Evolutionary conservation across 2,797 vertebrate species (phyloP).

Genomic region (Malacoraja senta): DNA sequence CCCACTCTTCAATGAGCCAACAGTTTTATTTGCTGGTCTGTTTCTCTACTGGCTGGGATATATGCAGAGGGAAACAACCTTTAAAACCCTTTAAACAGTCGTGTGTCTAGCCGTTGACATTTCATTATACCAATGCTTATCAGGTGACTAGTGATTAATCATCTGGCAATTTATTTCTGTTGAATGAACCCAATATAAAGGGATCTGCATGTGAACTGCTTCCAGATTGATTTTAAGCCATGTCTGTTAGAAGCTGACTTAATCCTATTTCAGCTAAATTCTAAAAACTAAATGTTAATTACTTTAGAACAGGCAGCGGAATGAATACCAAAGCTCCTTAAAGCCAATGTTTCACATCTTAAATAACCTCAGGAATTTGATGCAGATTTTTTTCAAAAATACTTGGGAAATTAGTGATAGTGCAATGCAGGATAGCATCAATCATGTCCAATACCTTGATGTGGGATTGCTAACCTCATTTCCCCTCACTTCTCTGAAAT

Average conservation of each 20-base stretch:
- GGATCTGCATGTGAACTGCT: neutral
- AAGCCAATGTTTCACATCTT: neutral
- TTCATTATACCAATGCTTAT: conserved; percentile 22
- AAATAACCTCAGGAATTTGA: neutral
- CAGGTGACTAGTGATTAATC: neutral
- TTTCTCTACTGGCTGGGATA: neutral
- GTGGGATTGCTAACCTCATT: conserved; percentile 15
- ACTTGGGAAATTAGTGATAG: neutral
- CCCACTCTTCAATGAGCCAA: neutral
- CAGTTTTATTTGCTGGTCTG: neutral
- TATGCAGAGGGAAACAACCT: neutral
- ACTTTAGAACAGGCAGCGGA: neutral
- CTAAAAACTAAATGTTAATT: neutral
- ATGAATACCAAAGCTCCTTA: neutral
- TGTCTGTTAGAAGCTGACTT: neutral
- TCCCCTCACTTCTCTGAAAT: conserved; percentile 3
- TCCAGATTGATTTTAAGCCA: neutral
- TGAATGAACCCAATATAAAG: conserved; percentile 7
- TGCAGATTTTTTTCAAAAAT: neutral
- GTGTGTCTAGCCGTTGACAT: neutral
- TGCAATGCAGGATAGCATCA: neutral
- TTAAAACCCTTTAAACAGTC: conserved; percentile 6
- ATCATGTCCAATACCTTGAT: conserved; percentile 11
- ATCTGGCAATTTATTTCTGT: neutral
- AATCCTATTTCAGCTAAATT: neutral